Base-by-base conservation (phyloP, 2,888 invertebrate genomes). In the Athalia rosae region DNA sequence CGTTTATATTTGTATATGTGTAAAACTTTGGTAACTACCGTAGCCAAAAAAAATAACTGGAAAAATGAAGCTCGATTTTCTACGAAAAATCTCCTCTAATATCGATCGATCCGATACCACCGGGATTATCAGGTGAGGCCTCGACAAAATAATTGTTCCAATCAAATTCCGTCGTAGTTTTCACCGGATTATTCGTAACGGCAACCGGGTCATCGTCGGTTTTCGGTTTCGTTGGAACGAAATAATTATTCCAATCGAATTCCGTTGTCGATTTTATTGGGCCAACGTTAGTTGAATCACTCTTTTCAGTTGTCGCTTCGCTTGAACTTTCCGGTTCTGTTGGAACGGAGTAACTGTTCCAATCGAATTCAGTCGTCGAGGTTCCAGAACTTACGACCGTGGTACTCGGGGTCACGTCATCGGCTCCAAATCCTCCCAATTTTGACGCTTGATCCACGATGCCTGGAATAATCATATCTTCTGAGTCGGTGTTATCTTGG, bases 211-310 rank as follows among this genome's bases (percentile, higher is more conserved):
- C 28, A 28, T 28, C 28, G 0, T 28, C 28, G 2, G 28, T 28
- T 28, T 28, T 28, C 28, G 28, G 28, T 0, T 28, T 2, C 28
- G 28, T 28, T 28, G 28, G 28, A 28, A 41, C n/a, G 71, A 13
- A 71, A 45, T 45, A 71, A 45, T 45, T 71, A 45, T 71, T 71
- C 71, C 71, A 71, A 13, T 71, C 71, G 43, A 71, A 71, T 45
- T 71, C 58, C 45, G 69, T 71, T 15, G 69, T 71, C 41, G 13
- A 4, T 15, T 71, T 15, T 41, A 67, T n/a, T 11, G 48, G 41
- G 11, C 41, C 56, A 13, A 0, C 28, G 28, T 28, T 28, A n/a
- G n/a, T n/a, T 28, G 28, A 28, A 28, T 28, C 28, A 28, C 28
- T 28, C 28, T 28, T 0, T 28, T 43, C 41, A 41, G 4, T 13